Conservation (phyloP, 2,888 invertebrate genomes). For the Eupelmus urozonus region DNA sequence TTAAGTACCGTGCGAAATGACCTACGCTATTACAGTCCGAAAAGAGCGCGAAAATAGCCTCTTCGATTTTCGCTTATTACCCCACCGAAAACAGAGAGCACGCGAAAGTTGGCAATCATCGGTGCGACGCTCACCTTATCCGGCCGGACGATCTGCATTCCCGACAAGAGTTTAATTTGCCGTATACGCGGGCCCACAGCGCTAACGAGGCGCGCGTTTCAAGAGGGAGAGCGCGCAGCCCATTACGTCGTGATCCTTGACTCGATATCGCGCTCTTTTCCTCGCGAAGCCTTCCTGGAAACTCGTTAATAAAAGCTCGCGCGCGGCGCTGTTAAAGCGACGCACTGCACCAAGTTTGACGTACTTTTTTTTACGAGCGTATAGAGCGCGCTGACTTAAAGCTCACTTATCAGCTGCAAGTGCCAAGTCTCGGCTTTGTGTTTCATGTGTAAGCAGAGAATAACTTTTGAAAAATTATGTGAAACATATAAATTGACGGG, state of each 20-base stretch:
- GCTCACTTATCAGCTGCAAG: constrained; percentile 19
- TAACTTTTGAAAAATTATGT: too few relatives aligned
- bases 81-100: neutral
- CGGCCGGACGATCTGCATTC: constrained; percentile 26
- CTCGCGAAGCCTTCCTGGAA: constrained; percentile 19
- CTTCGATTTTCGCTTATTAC: constrained; percentile 41
- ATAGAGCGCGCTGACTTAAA: neutral
- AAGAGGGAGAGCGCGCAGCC: constrained; percentile 17
- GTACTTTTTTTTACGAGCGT: constrained; percentile 43
- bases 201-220: constrained; percentile 45
- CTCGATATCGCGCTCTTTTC: constrained; percentile 31
- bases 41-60: constrained; percentile 20
- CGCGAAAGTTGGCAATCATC: constrained; percentile 26
- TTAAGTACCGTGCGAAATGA: constrained; percentile 13
- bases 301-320: constrained; percentile 50
- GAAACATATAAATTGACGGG: too few relatives aligned
- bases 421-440: too few relatives aligned
- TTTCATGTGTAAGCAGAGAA: too few relatives aligned
- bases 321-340: constrained; percentile 26
- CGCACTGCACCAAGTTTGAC: constrained; percentile 36
- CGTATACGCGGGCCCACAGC: constrained; percentile 14
- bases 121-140: constrained; percentile 14
- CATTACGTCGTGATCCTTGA: constrained; percentile 35
- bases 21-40: neutral
- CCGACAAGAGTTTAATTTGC: constrained; percentile 43